Base-by-base conservation (phyloP, 2,888 invertebrate genomes). In the Stenchaetothrips biformis region DNA sequence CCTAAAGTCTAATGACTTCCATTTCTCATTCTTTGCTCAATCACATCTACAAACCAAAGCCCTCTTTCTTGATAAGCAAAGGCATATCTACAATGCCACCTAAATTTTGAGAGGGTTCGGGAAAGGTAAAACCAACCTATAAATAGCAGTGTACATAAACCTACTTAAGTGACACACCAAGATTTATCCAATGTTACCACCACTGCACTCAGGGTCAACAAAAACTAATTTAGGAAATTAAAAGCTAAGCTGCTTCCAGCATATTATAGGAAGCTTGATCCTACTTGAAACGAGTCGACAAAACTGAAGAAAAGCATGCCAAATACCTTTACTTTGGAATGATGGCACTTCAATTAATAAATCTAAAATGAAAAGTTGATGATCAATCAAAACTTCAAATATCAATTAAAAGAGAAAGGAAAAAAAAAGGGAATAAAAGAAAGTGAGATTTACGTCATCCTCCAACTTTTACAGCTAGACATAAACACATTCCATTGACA, bases 271-370 rank as follows among this genome's bases (percentile, higher is more conserved):
- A 74, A 74, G 67, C 67, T 9, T 74, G 67, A 25, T 74, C 67
- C 67, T 74, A 74, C 67, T 25, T 59, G 25, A 74, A 74, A 74
- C 11, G 11, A 21, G 67, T 21, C 25, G n/a, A 74, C 25, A 74
- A 74, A 74, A 74, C 67, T 25, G 67, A 74, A 74, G 67, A 74
- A 74, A 74, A 74, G 67, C 67, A 21, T 74, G 67, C 67, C 67
- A 74, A 74, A 21, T 74, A 74, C 67, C 67, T 21, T 74, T 74
- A 74, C 67, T 74, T 74, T 74, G 67, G 67, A 74, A 74, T 25
- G 25, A 74, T 74, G 67, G 67, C 67, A 74, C 67, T 74, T 74
- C 67, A 74, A 74, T 21, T 25, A 74, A 74, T 74, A 74, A 74
- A 74, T 25, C 67, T 74, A 74, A 74, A 7, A 74, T 74, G 67